Conservation (phyloP, 1,140 invertebrate genomes). For the Brachionus rotundiformis region DNA sequence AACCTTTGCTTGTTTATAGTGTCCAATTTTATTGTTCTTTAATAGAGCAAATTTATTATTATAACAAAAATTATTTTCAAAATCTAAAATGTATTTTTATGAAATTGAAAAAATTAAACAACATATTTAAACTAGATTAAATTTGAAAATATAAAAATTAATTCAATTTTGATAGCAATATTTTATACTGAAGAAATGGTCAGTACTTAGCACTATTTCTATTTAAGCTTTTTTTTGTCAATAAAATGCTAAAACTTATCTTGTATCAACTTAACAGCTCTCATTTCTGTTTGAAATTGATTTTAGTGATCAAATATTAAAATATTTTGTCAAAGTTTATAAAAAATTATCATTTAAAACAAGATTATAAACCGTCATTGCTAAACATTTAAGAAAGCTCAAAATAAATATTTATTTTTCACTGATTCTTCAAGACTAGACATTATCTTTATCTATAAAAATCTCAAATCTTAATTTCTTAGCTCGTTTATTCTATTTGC, state of each 20-base stretch:
- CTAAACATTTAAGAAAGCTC: not conserved
- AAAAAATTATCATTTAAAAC: not conserved
- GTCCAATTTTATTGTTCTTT: not conserved
- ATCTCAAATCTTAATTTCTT: not conserved
- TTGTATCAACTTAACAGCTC: not conserved
- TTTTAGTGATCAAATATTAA: constrained; percentile 4
- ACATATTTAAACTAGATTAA: no score
- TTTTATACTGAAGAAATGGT: no score
- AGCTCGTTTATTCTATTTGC: not conserved
- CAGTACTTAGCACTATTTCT: no score
- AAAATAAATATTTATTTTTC: constrained; percentile 9
- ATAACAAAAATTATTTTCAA: no score
- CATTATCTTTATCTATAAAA: constrained; percentile 7
- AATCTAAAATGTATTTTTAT: no score
- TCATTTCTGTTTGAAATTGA: not conserved
- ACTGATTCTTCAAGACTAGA: constrained; percentile 5
- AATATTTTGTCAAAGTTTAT: constrained; percentile 7
- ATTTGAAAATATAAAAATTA: no score
- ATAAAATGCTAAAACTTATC: not conserved
- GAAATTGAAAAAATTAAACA: no score
- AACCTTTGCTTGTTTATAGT: not conserved
- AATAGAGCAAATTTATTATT: not conserved
- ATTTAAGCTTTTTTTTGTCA: not conserved
- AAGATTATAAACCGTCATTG: not conserved
- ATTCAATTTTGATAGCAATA: no score